Percentiles rank a stretch among this genome's conserved stretches.
Conservation (phyloP, 35 echinoderm and acorn worm genomes). For the Ophioderma brevispina region DNA sequence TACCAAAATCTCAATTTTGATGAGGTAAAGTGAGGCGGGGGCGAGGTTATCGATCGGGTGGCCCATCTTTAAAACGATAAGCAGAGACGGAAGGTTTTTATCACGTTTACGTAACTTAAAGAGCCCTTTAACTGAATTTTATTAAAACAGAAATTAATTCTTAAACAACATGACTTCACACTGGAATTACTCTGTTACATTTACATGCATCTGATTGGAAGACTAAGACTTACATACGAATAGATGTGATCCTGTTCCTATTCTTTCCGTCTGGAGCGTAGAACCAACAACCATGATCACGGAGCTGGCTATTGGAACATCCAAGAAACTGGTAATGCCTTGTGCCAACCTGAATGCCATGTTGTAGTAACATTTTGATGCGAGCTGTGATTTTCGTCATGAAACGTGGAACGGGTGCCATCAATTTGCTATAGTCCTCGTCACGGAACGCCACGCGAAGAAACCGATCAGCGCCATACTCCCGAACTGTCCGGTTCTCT, state of each 20-base stretch:
- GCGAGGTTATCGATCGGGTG: too few relatives aligned
- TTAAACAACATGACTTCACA: too few relatives aligned
- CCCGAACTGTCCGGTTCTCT: background rate
- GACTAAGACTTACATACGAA: background rate
- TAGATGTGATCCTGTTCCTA: background rate
- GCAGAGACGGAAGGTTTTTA: too few relatives aligned
- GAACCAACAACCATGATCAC: constrained; percentile 35
- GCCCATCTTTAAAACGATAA: too few relatives aligned
- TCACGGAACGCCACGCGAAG: constrained; percentile 19
- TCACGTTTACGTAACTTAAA: too few relatives aligned
- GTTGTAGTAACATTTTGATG: background rate
- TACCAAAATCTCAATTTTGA: too few relatives aligned
- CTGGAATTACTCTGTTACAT: too few relatives aligned
- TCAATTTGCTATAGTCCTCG: constrained; percentile 15
- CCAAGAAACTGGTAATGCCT: constrained; percentile 10
- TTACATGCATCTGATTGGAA: too few relatives aligned
- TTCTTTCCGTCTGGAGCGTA: background rate
- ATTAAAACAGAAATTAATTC: too few relatives aligned
- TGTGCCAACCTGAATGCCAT: background rate
- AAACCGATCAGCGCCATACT: constrained; percentile 10
- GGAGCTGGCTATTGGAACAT: constrained; percentile 31
- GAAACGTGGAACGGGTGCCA: background rate
- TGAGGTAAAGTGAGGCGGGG: too few relatives aligned
- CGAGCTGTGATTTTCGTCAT: background rate
- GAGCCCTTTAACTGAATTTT: too few relatives aligned